Evolutionary conservation across 2,888 invertebrate genomes (phyloP).

Genomic region (Ectobius pallidus): DNA sequence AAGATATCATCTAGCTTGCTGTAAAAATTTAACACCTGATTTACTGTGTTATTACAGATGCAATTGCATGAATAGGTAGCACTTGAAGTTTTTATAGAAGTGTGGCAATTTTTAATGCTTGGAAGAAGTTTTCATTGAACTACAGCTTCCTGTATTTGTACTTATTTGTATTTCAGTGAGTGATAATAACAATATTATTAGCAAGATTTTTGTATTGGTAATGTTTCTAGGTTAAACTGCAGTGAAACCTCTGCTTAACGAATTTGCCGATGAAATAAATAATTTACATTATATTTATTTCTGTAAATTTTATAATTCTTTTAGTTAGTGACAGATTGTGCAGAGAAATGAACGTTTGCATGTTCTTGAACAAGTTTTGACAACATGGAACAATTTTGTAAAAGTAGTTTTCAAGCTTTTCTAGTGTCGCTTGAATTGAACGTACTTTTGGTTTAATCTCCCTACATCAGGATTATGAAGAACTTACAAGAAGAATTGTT

Average conservation of each 20-base stretch:
- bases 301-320: no score
- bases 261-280: conserved; percentile 18
- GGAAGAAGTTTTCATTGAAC: no score
- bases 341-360: conserved; percentile 9
- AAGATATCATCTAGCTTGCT: no score
- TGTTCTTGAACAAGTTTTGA: not conserved
- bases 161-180: no score
- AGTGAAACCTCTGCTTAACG: conserved; percentile 41
- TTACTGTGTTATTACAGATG: no score
- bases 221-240: conserved; percentile 9
- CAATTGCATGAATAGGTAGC: no score
- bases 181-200: no score
- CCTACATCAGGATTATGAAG: conserved; percentile 4
- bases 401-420: conserved; percentile 20
- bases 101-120: no score
- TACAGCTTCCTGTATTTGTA: no score
- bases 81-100: no score
- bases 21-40: no score
- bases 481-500: conserved; percentile 25
- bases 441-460: conserved; percentile 15
- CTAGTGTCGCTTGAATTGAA: not conserved
- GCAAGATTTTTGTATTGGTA: not conserved
- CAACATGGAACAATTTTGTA: conserved; percentile 3
- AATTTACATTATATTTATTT: conserved; percentile 2
- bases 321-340: conserved; percentile 10